Conservation (phyloP, 2,888 invertebrate genomes). For the Pterobdella sp. region DNA sequence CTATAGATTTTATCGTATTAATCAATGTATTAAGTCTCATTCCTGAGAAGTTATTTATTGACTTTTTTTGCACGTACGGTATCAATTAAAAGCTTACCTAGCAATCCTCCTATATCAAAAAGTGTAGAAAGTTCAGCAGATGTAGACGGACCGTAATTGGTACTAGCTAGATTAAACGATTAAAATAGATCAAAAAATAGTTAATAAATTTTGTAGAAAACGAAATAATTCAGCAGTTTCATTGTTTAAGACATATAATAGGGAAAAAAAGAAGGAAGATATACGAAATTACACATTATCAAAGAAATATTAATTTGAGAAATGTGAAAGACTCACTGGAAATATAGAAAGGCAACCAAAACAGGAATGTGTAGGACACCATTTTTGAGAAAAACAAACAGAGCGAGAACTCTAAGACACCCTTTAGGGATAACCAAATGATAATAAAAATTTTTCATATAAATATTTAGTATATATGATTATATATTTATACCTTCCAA, state of each 20-base stretch:
- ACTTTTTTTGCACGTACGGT: no score
- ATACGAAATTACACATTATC: neutral
- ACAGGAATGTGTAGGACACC: conserved; percentile 91
- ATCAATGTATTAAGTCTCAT: no score
- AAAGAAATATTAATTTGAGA: neutral
- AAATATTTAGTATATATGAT: no score
- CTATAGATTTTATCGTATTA: no score
- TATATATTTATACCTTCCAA: no score
- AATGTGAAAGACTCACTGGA: conserved; percentile 6
- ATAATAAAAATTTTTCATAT: no score
- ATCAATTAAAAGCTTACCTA: conserved; percentile 55
- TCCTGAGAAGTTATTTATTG: no score
- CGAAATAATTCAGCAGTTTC: neutral
- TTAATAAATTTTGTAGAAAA: conserved; percentile 2
- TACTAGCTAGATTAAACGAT: neutral
- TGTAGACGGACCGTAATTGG: conserved; percentile 45
- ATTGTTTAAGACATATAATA: neutral
- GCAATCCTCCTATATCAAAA: conserved; percentile 70
- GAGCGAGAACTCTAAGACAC: conserved; percentile 83
- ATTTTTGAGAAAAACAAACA: conserved; percentile 91
- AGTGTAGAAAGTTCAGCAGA: conserved; percentile 52
- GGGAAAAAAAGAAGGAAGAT: neutral
- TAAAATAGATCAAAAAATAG: neutral
- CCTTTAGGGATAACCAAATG: no score
- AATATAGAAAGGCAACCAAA: conserved; percentile 88